Conservation (phyloP, 2,797 vertebrate genomes). For the Glyptemys insculpta region DNA sequence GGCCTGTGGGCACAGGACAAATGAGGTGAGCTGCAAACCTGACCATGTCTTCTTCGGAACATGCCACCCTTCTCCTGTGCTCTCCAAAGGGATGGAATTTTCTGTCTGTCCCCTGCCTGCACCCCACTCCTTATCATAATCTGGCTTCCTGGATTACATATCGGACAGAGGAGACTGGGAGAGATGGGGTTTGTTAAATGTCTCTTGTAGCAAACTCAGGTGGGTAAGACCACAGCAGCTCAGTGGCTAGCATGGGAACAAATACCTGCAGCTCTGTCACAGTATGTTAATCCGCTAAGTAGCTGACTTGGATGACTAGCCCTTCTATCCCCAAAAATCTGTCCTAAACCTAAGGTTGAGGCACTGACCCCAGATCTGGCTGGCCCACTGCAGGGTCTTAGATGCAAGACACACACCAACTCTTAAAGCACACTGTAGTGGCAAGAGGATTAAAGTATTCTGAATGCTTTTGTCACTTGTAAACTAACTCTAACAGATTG, state of each 20-base stretch:
- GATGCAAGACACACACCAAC: background rate
- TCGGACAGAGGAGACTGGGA: accelerated
- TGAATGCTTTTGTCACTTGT: background rate
- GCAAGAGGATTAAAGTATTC: background rate
- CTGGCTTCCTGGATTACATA: too few species aligned
- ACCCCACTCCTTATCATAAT: background rate
- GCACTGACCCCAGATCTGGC: accelerated
- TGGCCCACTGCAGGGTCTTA: too few species aligned
- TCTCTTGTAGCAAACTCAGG: accelerated
- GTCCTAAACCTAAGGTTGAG: accelerated
- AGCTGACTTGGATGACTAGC: background rate
- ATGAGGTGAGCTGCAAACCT: constrained; percentile 83
- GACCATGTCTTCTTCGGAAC: accelerated
- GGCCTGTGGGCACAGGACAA: constrained; percentile 93
- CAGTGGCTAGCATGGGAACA: background rate
- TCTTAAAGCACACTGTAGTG: accelerated
- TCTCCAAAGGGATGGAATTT: background rate
- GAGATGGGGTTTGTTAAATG: accelerated
- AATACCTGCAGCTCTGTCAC: background rate
- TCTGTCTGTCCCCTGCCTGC: background rate
- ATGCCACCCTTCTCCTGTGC: background rate
- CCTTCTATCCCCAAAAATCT: accelerated
- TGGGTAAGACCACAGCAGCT: background rate
- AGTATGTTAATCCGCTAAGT: background rate
- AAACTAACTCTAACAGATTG: accelerated